Percentiles rank a stretch among this genome's conserved stretches.
These are phyloP conservation scores for Etia nguti DNA, from an alignment of 2,113 vertebrate species.

Conservation along the genomic window DNA sequence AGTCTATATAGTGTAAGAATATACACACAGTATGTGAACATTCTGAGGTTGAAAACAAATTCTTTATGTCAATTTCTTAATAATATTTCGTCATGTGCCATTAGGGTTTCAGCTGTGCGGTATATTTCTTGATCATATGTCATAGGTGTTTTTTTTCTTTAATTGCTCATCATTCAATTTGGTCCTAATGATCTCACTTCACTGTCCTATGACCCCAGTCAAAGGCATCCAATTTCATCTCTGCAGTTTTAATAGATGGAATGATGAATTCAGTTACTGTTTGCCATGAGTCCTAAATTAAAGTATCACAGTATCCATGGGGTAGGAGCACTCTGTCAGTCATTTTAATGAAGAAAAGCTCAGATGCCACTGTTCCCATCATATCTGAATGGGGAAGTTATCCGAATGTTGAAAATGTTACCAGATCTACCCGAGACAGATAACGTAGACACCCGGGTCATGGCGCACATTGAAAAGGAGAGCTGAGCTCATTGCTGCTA, in stretches of 20 bases:
- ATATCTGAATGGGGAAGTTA: no score
- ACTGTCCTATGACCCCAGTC: not conserved
- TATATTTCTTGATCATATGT: no score
- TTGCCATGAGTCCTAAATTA: no score
- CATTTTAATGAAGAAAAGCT: no score
- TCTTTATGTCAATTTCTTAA: not conserved
- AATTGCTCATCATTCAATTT: not conserved
- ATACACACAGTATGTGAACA: not conserved
- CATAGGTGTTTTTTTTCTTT: not conserved
- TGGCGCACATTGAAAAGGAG: no score
- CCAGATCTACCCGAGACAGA: no score
- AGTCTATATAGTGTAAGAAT: not conserved
- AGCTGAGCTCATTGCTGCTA: no score
- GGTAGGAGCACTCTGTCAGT: no score
- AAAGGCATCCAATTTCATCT: not conserved
- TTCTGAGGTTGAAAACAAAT: not conserved
- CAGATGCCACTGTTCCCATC: no score
- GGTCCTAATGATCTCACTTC: not conserved
- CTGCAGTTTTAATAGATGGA: not conserved
- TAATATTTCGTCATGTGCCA: not conserved
- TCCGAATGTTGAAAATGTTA: no score
- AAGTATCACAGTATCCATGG: no score
- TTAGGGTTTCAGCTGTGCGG: not conserved
- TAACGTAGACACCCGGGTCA: no score
- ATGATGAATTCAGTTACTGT: not conserved